These are phyloP conservation scores for Oncorhynchus clarkii DNA, from an alignment of 2,113 vertebrate species.

Conservation along the genomic window DNA sequence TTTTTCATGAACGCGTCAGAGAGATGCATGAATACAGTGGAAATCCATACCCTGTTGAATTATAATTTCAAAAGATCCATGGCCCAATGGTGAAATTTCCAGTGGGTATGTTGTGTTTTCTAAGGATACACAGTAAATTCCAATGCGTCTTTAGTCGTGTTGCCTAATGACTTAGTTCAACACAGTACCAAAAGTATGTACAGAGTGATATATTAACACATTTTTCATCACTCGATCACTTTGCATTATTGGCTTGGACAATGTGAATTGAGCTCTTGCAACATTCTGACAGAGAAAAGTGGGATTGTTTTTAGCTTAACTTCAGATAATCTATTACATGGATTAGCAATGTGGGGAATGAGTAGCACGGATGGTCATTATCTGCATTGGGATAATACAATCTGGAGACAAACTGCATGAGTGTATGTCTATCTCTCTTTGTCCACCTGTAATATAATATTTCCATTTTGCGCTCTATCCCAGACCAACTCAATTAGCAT, in stretches of 20 bases:
- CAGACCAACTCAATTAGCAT: slow-evolving; percentile 25
- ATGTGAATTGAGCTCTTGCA: background rate
- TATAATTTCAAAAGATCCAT: background rate
- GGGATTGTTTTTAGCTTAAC: background rate
- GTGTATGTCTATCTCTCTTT: background rate
- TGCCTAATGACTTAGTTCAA: too few relatives aligned
- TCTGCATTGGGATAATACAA: slow-evolving; percentile 24
- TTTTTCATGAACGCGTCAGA: background rate
- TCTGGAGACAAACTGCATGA: slow-evolving; percentile 16
- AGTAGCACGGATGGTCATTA: slow-evolving; percentile 14
- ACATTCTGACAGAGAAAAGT: background rate
- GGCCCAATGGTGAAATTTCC: background rate
- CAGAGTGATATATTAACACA: too few relatives aligned
- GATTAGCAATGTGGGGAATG: slow-evolving; percentile 1
- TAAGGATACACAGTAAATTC: background rate
- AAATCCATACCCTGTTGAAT: background rate
- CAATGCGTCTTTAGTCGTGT: background rate
- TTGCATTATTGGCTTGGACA: background rate
- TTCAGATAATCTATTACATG: background rate
- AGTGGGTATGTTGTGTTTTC: background rate
- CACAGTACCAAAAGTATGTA: too few relatives aligned
- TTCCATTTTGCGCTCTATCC: slow-evolving; percentile 27
- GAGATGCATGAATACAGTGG: background rate
- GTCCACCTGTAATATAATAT: slow-evolving; percentile 35
- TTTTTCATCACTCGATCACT: background rate